These are phyloP conservation scores for Ashinkailepas kermadecensis DNA, from an alignment of 2,888 invertebrate genomes.

Conservation along the genomic window DNA sequence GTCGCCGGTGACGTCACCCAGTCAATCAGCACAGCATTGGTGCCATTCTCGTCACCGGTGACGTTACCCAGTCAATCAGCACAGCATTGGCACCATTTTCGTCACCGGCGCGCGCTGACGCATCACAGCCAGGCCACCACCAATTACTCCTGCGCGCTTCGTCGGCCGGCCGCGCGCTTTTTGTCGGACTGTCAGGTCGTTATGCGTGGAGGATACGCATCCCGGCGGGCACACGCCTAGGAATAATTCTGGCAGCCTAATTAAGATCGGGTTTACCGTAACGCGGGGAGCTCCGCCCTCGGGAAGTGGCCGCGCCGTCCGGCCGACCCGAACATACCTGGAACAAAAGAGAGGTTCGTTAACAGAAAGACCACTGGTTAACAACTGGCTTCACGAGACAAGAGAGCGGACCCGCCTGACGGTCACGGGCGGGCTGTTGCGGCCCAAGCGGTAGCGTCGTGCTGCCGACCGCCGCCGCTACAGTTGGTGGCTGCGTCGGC, in stretches of 20 bases:
- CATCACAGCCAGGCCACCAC: not conserved
- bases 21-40: too few species aligned
- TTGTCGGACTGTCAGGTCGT: not conserved
- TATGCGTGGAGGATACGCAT: not conserved
- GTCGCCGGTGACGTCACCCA: too few species aligned
- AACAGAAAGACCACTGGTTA: not conserved
- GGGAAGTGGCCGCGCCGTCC: not conserved
- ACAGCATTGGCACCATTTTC: too few species aligned
- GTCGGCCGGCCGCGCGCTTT: not conserved
- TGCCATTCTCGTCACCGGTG: not conserved
- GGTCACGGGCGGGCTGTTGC: too few species aligned
- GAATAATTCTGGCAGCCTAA: not conserved
- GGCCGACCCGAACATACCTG: not conserved
- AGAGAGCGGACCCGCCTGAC: not conserved
- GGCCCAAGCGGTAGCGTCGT: too few species aligned
- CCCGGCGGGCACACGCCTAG: not conserved
- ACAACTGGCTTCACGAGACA: not conserved
- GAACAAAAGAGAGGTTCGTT: not conserved
- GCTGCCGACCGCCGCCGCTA: not conserved
- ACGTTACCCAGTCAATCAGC: too few species aligned
- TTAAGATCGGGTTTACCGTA: constrained; percentile 9
- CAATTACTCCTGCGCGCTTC: not conserved
- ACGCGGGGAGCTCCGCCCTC: not conserved
- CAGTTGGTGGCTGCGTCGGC: not conserved
- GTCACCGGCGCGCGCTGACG: not conserved